Base-by-base conservation (phyloP, 2,797 vertebrate species). In the Hipposideros larvatus region DNA sequence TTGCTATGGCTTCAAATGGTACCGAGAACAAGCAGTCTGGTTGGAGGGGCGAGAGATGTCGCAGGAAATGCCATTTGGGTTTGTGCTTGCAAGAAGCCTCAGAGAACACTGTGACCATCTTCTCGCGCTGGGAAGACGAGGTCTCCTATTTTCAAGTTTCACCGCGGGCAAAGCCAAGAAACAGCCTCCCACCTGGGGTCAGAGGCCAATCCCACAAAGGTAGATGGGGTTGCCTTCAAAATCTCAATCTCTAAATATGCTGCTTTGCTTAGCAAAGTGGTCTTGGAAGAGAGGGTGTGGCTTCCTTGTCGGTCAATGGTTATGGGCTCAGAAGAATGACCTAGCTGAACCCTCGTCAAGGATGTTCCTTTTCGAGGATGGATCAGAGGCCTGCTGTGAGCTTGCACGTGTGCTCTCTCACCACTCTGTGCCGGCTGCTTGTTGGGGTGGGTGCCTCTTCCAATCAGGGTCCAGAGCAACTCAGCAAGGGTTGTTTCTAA, bases 21-120 rank as follows among this genome's bases (percentile, higher is more conserved):
- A 65, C 66, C 48, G 16, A 92, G 96, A 93, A 61, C 93, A 95
- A 91, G 48, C 80, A 7, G 75, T 80, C 89, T 74, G 87, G 91
- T 68, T 95, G 46, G 84, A 92, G 37, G 1, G 15, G 41, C 0
- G 78, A 92, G 98, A 97, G 96, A 97, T 66, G 96, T 87, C 90
- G 90, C 70, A 77, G 96, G 96, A 97, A 96, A 97, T 96, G 95
- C 94, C 93, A 82, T 93, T 90, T 94, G 97, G 96, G 97, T 95
- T 93, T 96, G 96, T 89, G 78, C 97, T 57, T 28, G 74, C 90
- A 96, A 98, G 98, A 91, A 91, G 96, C 96, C 97, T 94, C 66
- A 87, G 97, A 96, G 97, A 95, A 97, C 83, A 65, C 90, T 90
- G 75, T 92, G 96, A 91, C 92, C 91, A 78, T 92, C 88, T 0